A percentile compares a stretch with the other conserved stretches of the same genome.
These are phyloP conservation scores for Drosophila ironensis DNA, from an alignment of 1,140 invertebrate species.

Conservation along the genomic window DNA sequence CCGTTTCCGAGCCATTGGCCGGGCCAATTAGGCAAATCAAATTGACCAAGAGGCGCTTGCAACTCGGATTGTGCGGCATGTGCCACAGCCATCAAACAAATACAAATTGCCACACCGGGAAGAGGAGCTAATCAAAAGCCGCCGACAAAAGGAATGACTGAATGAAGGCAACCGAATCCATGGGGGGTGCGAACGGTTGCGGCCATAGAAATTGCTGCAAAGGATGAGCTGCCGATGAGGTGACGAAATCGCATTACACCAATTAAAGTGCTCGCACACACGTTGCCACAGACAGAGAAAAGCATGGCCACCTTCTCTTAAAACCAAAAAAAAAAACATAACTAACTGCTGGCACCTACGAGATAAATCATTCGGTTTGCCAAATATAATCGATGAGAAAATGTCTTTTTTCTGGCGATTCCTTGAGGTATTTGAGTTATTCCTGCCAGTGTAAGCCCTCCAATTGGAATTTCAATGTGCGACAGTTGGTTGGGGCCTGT, in stretches of 20 bases:
- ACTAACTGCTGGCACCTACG: too few species aligned
- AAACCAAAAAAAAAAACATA: too few species aligned
- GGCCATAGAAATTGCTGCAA: background rate
- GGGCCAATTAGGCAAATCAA: slow-evolving; percentile 47
- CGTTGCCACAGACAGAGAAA: background rate
- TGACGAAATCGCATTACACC: slow-evolving; percentile 67
- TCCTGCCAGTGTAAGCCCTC: background rate
- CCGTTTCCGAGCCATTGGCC: slow-evolving; percentile 9
- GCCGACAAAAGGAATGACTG: slow-evolving; percentile 16
- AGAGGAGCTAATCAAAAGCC: slow-evolving; percentile 36
- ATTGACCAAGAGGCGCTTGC: slow-evolving; percentile 26
- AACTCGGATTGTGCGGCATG: slow-evolving; percentile 1
- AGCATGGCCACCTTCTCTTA: background rate
- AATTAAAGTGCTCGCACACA: slow-evolving; percentile 47
- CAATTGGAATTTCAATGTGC: background rate
- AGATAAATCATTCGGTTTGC: too few species aligned
- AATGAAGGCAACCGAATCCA: slow-evolving; percentile 5
- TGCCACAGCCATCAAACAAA: background rate
- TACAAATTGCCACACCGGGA: background rate
- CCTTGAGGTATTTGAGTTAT: too few species aligned
- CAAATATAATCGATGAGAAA: too few species aligned
- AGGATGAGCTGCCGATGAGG: slow-evolving; percentile 13
- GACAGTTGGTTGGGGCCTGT: background rate
- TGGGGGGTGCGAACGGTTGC: background rate
- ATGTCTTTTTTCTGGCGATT: too few species aligned